phyloP scores from a whole-genome alignment of 2,113 vertebrate species.

The Cisticola juncidis region DNA sequence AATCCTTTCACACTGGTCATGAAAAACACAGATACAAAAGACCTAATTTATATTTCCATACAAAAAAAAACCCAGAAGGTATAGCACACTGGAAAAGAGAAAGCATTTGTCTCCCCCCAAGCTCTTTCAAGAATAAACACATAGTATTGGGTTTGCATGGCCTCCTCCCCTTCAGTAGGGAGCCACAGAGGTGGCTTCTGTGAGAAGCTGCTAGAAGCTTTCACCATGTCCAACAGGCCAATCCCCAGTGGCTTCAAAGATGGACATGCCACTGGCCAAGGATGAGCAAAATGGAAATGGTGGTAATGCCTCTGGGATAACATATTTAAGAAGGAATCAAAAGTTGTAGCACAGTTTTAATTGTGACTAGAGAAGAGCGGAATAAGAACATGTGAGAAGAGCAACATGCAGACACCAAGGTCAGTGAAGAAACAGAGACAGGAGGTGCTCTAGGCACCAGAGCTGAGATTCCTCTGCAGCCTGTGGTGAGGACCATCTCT shows the following conservation, averaged over 20 bases:
- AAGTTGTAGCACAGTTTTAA: background rate
- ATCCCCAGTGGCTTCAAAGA: background rate
- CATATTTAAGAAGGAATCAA: background rate
- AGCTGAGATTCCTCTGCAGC: background rate
- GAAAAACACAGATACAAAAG: background rate
- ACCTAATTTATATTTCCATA: background rate
- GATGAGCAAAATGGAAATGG: background rate
- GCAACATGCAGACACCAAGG: background rate
- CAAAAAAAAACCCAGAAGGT: background rate
- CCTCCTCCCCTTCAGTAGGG: background rate
- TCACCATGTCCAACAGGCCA: background rate
- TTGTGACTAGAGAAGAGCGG: background rate
- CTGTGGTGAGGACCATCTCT: background rate
- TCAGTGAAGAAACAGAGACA: background rate
- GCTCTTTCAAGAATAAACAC: background rate
- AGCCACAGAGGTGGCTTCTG: background rate
- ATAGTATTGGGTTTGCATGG: background rate
- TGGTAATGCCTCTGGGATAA: background rate
- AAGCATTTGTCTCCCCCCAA: background rate
- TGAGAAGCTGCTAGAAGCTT: background rate
- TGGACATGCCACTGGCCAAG: background rate
- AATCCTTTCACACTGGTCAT: background rate
- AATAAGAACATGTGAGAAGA: background rate
- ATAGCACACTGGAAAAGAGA: background rate
- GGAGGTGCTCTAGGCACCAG: background rate